A percentile compares a stretch with the other conserved stretches of the same genome.
Conservation (phyloP, 1,140 invertebrate genomes). For the Drosophila sechellia region DNA sequence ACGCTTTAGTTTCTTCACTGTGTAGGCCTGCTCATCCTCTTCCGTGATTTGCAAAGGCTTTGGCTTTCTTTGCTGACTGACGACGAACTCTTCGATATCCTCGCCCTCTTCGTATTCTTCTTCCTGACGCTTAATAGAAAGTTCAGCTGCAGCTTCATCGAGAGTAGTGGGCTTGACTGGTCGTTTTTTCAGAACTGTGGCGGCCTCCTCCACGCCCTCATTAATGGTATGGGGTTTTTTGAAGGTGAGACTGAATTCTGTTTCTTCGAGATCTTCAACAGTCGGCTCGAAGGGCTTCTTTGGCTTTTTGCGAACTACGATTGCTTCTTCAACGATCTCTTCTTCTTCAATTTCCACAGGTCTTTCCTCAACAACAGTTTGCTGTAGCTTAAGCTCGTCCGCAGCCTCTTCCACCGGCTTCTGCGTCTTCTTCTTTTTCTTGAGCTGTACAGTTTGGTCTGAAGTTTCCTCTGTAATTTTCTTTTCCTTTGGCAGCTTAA, state of each 20-base stretch:
- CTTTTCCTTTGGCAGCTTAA: conserved; percentile 66
- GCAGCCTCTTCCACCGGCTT: conserved; percentile 82
- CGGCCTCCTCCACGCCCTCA: conserved; percentile 84
- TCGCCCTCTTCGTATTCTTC: conserved; percentile 84
- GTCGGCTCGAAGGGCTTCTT: conserved; percentile 70
- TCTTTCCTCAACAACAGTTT: conserved; percentile 79
- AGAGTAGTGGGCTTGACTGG: conserved; percentile 63
- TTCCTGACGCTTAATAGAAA: conserved; percentile 84
- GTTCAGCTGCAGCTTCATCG: conserved; percentile 73
- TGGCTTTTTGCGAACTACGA: conserved; percentile 76
- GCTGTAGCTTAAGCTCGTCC: conserved; percentile 85
- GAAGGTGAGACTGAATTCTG: conserved; percentile 80
- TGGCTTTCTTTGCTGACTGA: conserved; percentile 70
- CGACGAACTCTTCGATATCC: conserved; percentile 84
- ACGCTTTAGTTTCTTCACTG: conserved; percentile 89
- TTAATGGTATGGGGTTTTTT: conserved; percentile 81
- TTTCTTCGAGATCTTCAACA: conserved; percentile 75
- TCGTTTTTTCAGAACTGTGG: conserved; percentile 81
- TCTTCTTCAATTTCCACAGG: conserved; percentile 84
- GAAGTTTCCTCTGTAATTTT: conserved; percentile 67
- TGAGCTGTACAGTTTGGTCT: conserved; percentile 68
- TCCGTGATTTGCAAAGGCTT: conserved; percentile 86
- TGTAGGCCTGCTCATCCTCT: conserved; percentile 90
- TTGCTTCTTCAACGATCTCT: conserved; percentile 76
- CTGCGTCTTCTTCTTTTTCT: conserved; percentile 83